phyloP scores from a whole-genome alignment of 2,113 vertebrate genomes.

The Hippocampus abdominalis region DNA sequence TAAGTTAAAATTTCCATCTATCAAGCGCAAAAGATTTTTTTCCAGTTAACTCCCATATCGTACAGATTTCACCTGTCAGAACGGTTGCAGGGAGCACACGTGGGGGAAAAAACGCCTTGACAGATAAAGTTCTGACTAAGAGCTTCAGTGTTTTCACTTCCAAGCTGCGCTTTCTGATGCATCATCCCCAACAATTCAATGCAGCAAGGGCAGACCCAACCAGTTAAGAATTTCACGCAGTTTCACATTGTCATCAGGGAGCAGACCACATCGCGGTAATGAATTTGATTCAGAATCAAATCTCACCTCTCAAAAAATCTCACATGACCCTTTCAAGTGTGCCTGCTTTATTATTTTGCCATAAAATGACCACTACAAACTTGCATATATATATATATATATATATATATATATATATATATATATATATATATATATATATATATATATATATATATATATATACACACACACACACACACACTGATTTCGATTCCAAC shows the following conservation, averaged over 20 bases:
- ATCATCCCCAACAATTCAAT: conserved; percentile 52
- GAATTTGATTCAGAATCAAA: background rate
- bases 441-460: no score
- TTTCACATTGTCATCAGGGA: conserved; percentile 8
- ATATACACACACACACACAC: no score
- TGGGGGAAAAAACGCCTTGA: conserved; percentile 39
- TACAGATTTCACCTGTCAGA: conserved; percentile 31
- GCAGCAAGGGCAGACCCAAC: conserved; percentile 22
- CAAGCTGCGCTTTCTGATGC: conserved; percentile 47
- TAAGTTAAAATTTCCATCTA: conserved; percentile 41
- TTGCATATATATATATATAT: background rate
- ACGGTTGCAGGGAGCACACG: conserved; percentile 2
- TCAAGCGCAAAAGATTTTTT: conserved; percentile 29
- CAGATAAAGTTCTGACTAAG: conserved; percentile 36
- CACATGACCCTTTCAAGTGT: background rate
- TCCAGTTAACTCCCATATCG: conserved; percentile 41
- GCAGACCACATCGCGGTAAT: background rate
- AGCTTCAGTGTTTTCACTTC: conserved; percentile 46
- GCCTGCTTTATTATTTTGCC: background rate
- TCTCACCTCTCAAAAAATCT: background rate
- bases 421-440: no score
- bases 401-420: no score
- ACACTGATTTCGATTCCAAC: no score
- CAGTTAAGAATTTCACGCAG: conserved; percentile 22
- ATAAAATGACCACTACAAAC: background rate